Percentiles rank a stretch among this genome's conserved stretches.
phyloP scores from a whole-genome alignment of 2,888 invertebrate species.

The Shargacucullia verbasci region DNA sequence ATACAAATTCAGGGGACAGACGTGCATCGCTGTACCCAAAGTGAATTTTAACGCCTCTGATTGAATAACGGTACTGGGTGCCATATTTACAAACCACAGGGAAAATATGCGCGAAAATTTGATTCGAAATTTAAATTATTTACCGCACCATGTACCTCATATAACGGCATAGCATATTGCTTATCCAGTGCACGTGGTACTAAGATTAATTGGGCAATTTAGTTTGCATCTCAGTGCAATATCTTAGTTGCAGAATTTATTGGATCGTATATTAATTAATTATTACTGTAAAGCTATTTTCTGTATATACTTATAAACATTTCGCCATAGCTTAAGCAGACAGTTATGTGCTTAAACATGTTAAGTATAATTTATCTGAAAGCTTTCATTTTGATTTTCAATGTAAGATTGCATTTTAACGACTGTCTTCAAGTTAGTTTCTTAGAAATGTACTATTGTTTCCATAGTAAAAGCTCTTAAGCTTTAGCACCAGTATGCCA shows the following conservation, averaged over 20 bases:
- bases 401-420: constrained; percentile 6
- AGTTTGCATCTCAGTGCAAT: constrained; percentile 22
- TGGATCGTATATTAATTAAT: constrained; percentile 23
- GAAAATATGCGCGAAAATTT: constrained; percentile 53
- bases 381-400: constrained; percentile 16
- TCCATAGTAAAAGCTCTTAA: constrained; percentile 1
- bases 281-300: not conserved
- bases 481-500: constrained; percentile 2
- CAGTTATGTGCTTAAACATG: not conserved
- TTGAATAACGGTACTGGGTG: constrained; percentile 77
- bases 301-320: constrained; percentile 1
- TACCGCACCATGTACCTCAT: constrained; percentile 22
- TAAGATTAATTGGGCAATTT: constrained; percentile 38
- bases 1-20: constrained; percentile 73
- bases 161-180: constrained; percentile 34
- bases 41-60: constrained; percentile 69
- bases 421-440: constrained; percentile 25
- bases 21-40: constrained; percentile 75
- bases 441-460: constrained; percentile 19
- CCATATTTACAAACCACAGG: constrained; percentile 66
- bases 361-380: not conserved
- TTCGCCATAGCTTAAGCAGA: not conserved
- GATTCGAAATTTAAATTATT: constrained; percentile 25
- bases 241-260: constrained; percentile 27
- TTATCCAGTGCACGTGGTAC: constrained; percentile 29